These are phyloP conservation scores for Dioctria rufipes DNA, from an alignment of 2,888 invertebrate species.

Conservation along the genomic window DNA sequence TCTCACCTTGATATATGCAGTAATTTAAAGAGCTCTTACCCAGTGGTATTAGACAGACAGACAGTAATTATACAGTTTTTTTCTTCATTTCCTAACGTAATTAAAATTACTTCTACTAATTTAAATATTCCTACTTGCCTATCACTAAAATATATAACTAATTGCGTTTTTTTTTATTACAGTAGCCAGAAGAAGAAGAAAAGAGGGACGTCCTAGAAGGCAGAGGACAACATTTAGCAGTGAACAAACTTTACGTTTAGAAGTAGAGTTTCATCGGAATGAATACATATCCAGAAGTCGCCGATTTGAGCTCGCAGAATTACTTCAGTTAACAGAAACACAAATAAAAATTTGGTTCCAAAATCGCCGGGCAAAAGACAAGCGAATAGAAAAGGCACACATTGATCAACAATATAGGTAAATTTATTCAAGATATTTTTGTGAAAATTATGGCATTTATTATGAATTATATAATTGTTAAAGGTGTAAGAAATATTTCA, in stretches of 20 bases:
- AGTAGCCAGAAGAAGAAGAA: constrained; percentile 89
- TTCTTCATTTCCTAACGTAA: no score
- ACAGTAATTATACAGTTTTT: no score
- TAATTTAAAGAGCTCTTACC: no score
- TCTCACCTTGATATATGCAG: no score
- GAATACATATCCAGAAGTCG: constrained; percentile 94
- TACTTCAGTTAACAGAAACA: constrained; percentile 81
- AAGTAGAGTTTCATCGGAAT: constrained; percentile 91
- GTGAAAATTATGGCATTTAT: background rate
- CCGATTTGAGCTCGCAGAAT: constrained; percentile 83
- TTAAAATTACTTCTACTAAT: no score
- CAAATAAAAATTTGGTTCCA: constrained; percentile 94
- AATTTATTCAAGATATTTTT: constrained; percentile 6
- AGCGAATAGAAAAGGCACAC: constrained; percentile 95
- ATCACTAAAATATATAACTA: background rate
- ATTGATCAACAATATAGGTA: constrained; percentile 95
- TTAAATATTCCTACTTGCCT: no score
- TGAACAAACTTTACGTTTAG: constrained; percentile 91
- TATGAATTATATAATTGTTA: background rate
- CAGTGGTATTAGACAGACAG: no score
- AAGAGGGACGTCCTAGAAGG: constrained; percentile 88
- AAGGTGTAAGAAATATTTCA: background rate
- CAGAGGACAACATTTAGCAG: constrained; percentile 96
- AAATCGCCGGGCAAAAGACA: constrained; percentile 95
- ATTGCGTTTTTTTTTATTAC: constrained; percentile 60